Evolutionary conservation across 2,113 vertebrate genomes (phyloP).

Genomic region (Mastomys coucha): DNA sequence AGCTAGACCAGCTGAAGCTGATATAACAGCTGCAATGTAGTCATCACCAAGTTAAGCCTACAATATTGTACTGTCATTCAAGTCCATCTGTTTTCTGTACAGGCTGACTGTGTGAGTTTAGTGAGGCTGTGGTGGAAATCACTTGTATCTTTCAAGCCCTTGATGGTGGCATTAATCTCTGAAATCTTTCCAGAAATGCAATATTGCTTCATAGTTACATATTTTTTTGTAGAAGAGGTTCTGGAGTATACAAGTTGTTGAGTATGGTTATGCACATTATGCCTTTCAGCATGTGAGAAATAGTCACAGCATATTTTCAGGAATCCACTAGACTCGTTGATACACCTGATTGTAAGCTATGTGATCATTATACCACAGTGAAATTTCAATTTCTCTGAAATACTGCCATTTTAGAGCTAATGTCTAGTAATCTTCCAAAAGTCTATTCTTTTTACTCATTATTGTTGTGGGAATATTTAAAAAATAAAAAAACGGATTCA

Average conservation of each 20-base stretch:
- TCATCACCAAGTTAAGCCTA: conserved; percentile 12
- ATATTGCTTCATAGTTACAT: neutral
- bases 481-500: too few species aligned
- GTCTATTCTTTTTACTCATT: neutral
- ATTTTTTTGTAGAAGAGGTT: neutral
- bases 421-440: neutral
- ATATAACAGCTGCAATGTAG: conserved; percentile 19
- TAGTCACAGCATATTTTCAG: neutral
- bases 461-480: too few species aligned
- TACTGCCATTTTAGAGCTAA: neutral
- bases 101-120: neutral
- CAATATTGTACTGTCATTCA: neutral
- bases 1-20: conserved; percentile 17
- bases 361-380: neutral
- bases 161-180: neutral
- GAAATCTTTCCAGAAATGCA: neutral
- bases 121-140: neutral
- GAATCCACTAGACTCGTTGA: neutral
- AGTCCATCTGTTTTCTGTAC: neutral
- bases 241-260: neutral
- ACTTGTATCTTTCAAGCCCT: neutral
- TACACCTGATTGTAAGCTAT: too few species aligned
- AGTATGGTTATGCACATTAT: neutral
- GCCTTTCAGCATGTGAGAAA: neutral
- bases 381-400: neutral